Conservation (phyloP, 2,888 invertebrate species). For the Strigamia transsilvanica region DNA sequence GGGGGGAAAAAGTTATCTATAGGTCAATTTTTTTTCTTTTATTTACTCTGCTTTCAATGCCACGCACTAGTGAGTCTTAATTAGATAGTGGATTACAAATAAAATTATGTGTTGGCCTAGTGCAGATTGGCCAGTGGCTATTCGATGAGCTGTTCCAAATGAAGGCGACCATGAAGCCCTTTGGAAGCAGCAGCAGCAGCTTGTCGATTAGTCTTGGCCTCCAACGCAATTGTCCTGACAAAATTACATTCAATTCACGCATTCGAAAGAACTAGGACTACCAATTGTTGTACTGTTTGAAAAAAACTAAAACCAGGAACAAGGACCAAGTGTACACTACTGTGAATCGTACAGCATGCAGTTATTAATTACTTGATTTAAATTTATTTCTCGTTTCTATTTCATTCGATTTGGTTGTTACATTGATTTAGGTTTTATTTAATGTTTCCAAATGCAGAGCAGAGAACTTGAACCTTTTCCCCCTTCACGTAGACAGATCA, state of each 20-base stretch:
- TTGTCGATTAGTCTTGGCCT: slow-evolving; percentile 35
- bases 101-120: slow-evolving; percentile 39
- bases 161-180: slow-evolving; percentile 29
- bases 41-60: slow-evolving; percentile 45
- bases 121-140: slow-evolving; percentile 45
- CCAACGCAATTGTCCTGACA: slow-evolving; percentile 34
- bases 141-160: slow-evolving; percentile 37
- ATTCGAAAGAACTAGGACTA: neutral
- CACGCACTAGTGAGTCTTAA: slow-evolving; percentile 42
- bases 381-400: neutral
- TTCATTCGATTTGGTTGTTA: neutral
- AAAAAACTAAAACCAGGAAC: neutral
- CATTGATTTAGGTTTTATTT: neutral
- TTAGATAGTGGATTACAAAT: slow-evolving; percentile 49
- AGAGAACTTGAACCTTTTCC: too few relatives aligned
- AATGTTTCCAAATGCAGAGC: too few relatives aligned
- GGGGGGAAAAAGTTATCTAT: neutral
- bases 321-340: neutral
- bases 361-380: slow-evolving; percentile 14
- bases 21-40: neutral
- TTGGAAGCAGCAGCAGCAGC: slow-evolving; percentile 3
- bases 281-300: neutral
- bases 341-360: neutral
- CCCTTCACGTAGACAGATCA: neutral
- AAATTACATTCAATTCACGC: slow-evolving; percentile 45